phyloP scores from a whole-genome alignment of 2,888 invertebrate species.

The Chrysotoxum bicinctum region DNA sequence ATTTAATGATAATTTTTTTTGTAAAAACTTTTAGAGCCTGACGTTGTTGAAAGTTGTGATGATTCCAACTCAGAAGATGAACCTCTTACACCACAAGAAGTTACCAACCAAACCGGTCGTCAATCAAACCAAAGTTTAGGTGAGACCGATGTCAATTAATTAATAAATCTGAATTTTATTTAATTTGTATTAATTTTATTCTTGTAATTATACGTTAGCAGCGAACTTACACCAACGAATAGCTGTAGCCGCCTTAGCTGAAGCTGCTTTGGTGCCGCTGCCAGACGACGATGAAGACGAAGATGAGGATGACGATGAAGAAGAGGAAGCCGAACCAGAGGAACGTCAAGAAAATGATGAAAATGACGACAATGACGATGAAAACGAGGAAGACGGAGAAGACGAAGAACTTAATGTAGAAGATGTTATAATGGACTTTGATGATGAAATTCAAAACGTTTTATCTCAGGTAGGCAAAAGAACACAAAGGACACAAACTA shows the following conservation, averaged over 20 bases:
- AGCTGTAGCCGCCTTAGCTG: constrained; percentile 33
- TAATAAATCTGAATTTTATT: neutral
- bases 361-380: constrained; percentile 62
- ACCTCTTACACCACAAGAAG: constrained; percentile 29
- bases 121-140: constrained; percentile 38
- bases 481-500: neutral
- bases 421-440: constrained; percentile 67
- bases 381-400: constrained; percentile 61
- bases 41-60: constrained; percentile 75
- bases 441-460: constrained; percentile 64
- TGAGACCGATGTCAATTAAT: neutral
- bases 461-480: constrained; percentile 52
- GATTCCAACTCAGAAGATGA: constrained; percentile 69
- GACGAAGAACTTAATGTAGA: constrained; percentile 63
- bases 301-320: constrained; percentile 64
- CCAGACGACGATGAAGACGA: constrained; percentile 71
- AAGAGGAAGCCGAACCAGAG: constrained; percentile 65
- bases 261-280: constrained; percentile 47
- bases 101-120: neutral
- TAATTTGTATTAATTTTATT: neutral
- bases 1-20: neutral
- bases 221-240: constrained; percentile 36
- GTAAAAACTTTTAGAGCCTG: neutral
- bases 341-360: constrained; percentile 57
- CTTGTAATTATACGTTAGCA: neutral